These are phyloP conservation scores for Brachyalestes nurse DNA, from an alignment of 2,797 vertebrate species.

Conservation along the genomic window DNA sequence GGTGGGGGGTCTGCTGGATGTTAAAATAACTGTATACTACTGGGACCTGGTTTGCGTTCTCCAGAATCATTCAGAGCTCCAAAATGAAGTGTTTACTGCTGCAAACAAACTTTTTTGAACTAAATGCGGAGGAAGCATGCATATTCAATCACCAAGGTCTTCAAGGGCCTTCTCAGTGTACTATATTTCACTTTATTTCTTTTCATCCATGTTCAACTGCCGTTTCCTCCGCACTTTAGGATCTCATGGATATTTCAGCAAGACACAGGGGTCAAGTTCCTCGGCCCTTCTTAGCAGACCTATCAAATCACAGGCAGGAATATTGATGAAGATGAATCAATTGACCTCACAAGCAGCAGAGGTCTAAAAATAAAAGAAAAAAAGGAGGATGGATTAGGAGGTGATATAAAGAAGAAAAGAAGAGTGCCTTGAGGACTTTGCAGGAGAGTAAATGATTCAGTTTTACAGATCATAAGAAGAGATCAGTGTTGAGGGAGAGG, in stretches of 20 bases:
- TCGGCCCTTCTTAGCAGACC: background rate
- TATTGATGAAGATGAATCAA: constrained; percentile 23
- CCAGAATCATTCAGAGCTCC: background rate
- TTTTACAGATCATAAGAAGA: constrained; percentile 1
- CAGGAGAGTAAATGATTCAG: background rate
- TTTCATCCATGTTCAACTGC: background rate
- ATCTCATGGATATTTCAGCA: background rate
- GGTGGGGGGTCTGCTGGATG: too few relatives aligned
- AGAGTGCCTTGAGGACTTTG: background rate
- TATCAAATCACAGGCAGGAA: background rate
- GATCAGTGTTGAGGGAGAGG: background rate
- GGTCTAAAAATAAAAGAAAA: constrained; percentile 35
- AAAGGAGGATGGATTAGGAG: constrained; percentile 22
- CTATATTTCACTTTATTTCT: background rate
- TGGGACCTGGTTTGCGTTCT: background rate
- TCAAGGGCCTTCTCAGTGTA: background rate
- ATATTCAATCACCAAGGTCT: background rate
- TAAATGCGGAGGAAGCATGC: background rate
- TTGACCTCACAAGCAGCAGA: constrained; percentile 9
- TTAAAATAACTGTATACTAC: background rate
- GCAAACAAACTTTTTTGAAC: background rate
- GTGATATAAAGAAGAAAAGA: constrained; percentile 15
- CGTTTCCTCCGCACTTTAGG: background rate
- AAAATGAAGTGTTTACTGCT: background rate
- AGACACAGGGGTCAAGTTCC: background rate